phyloP scores from a whole-genome alignment of 2,113 vertebrate species.

The Girardinichthys multiradiatus region DNA sequence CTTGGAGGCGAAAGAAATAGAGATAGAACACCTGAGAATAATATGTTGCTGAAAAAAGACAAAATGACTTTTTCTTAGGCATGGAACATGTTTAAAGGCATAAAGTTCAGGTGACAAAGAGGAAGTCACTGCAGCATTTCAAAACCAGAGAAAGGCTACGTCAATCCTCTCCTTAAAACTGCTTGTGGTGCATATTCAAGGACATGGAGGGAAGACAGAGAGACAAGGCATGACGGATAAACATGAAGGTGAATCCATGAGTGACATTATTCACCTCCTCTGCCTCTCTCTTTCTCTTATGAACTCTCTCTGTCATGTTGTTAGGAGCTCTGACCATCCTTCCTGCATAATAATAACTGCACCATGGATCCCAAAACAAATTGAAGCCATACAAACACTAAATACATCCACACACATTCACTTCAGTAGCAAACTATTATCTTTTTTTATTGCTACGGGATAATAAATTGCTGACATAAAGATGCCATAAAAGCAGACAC shows the following conservation, averaged over 20 bases:
- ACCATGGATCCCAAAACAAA: slow-evolving; percentile 1
- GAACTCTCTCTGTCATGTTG: slow-evolving; percentile 3
- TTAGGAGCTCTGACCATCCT: neutral
- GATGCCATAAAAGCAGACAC: neutral
- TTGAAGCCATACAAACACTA: neutral
- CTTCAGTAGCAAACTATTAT: neutral
- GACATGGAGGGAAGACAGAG: neutral
- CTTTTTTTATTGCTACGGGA: neutral
- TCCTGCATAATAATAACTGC: slow-evolving; percentile 1
- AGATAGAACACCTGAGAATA: neutral
- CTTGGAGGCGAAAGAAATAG: neutral
- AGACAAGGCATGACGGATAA: slow-evolving; percentile 17
- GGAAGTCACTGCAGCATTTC: neutral
- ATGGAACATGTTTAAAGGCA: neutral
- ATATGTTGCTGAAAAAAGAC: neutral
- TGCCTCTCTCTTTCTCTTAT: neutral
- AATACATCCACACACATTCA: neutral
- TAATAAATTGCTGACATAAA: slow-evolving; percentile 11
- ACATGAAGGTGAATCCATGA: slow-evolving; percentile 3
- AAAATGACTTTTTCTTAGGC: neutral
- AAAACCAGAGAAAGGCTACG: neutral
- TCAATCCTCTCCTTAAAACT: slow-evolving; percentile 8
- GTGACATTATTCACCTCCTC: slow-evolving; percentile 20
- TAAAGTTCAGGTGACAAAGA: neutral
- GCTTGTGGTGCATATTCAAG: slow-evolving; percentile 9